Evolutionary conservation across 35 echinoderm and acorn worm genomes (phyloP).

Genomic region (Patiria miniata): DNA sequence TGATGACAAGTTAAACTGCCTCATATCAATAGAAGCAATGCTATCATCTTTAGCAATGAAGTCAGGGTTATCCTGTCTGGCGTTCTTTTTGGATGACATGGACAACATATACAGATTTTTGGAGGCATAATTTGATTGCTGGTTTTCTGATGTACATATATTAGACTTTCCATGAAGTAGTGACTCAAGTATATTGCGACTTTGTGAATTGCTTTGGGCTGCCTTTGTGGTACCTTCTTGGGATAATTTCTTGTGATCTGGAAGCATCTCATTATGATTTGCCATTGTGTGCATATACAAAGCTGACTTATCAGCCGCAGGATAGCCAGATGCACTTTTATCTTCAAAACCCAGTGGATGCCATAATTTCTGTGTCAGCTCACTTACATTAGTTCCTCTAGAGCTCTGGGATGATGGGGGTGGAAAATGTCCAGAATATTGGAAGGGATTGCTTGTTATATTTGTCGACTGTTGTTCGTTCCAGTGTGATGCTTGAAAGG

Average conservation of each 20-base stretch:
- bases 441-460: not conserved
- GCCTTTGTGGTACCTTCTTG: not conserved
- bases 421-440: not conserved
- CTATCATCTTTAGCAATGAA: not conserved
- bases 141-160: not conserved
- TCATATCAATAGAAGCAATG: not conserved
- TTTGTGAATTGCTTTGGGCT: not conserved
- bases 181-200: conserved; percentile 22
- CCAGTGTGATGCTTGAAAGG: not conserved
- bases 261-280: not conserved
- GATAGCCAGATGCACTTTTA: not conserved
- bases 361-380: not conserved
- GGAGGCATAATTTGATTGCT: not conserved
- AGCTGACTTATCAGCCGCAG: not conserved
- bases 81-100: not conserved
- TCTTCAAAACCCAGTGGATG: conserved; percentile 1
- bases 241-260: not conserved
- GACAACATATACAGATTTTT: not conserved
- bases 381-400: not conserved
- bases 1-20: not conserved
- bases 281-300: not conserved
- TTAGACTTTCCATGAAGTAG: not conserved
- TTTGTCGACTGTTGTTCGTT: not conserved
- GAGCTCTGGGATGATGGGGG: not conserved
- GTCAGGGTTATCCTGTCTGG: not conserved